These are phyloP conservation scores for Pelmatolapia mariae DNA, from an alignment of 2,113 vertebrate species.

Conservation along the genomic window DNA sequence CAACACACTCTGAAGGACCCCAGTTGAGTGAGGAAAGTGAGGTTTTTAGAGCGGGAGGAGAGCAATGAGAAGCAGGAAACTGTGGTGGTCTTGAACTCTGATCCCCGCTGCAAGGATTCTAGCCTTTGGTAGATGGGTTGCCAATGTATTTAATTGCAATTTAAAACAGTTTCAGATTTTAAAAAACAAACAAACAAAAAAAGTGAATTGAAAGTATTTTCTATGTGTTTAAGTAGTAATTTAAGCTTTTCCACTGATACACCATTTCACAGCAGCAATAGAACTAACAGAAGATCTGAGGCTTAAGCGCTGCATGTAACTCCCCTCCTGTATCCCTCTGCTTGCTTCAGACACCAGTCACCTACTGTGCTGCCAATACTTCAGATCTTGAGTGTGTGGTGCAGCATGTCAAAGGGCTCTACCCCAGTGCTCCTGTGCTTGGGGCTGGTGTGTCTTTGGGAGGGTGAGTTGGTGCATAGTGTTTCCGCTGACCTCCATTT, in stretches of 20 bases:
- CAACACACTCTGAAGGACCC: background rate
- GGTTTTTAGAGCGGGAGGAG: background rate
- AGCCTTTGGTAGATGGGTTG: background rate
- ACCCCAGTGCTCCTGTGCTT: constrained; percentile 68
- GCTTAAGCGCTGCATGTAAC: background rate
- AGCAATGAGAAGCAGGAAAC: background rate
- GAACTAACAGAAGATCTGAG: background rate
- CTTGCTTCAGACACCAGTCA: constrained; percentile 70
- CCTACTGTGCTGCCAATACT: constrained; percentile 76
- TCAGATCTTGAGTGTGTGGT: constrained; percentile 75
- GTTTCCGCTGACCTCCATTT: background rate
- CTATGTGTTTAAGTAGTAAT: too few relatives aligned
- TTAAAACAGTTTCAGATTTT: background rate
- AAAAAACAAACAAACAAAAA: too few relatives aligned
- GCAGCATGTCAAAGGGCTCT: constrained; percentile 63
- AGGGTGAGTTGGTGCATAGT: constrained; percentile 69
- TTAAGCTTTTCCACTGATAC: background rate
- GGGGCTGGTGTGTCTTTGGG: constrained; percentile 82
- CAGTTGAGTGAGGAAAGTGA: background rate
- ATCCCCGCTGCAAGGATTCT: background rate
- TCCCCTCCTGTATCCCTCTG: background rate
- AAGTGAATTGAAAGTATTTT: too few relatives aligned
- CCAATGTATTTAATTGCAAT: too few relatives aligned
- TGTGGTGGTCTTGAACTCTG: background rate
- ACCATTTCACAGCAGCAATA: background rate